Percentiles rank a stretch among this genome's conserved stretches.
Conservation (phyloP, 1,140 invertebrate genomes). For the Scaptomyza graminum region DNA sequence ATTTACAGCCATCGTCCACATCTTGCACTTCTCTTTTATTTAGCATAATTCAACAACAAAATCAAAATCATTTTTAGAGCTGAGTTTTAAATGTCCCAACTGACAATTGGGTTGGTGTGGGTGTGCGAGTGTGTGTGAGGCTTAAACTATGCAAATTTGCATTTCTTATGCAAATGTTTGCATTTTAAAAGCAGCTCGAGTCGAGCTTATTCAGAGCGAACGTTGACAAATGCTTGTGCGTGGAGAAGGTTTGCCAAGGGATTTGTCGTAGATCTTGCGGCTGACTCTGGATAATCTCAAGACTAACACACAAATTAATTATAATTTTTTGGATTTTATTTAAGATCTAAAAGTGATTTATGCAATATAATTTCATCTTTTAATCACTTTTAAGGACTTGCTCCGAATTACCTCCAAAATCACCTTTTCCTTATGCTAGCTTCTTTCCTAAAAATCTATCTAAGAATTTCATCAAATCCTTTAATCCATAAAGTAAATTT, state of each 20-base stretch:
- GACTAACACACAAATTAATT: slow-evolving; percentile 5
- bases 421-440: background rate
- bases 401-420: no score
- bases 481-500: slow-evolving; percentile 59
- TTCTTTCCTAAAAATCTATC: slow-evolving; percentile 8
- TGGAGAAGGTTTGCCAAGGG: background rate
- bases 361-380: no score
- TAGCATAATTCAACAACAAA: slow-evolving; percentile 47
- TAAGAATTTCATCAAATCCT: slow-evolving; percentile 5
- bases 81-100: slow-evolving; percentile 8
- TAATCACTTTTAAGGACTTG: no score
- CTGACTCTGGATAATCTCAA: background rate
- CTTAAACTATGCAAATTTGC: slow-evolving; percentile 60
- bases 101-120: slow-evolving; percentile 28
- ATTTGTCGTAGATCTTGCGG: background rate
- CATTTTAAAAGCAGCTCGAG: slow-evolving; percentile 32
- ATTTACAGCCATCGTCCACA: slow-evolving; percentile 43
- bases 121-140: no score
- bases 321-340: background rate
- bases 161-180: slow-evolving; percentile 65
- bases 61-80: slow-evolving; percentile 52
- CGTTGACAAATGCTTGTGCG: slow-evolving; percentile 26
- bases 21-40: slow-evolving; percentile 6
- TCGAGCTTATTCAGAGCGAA: slow-evolving; percentile 17
- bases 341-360: no score